phyloP scores from a whole-genome alignment of 1,140 invertebrate species.

The Scaptomyza graminum region DNA sequence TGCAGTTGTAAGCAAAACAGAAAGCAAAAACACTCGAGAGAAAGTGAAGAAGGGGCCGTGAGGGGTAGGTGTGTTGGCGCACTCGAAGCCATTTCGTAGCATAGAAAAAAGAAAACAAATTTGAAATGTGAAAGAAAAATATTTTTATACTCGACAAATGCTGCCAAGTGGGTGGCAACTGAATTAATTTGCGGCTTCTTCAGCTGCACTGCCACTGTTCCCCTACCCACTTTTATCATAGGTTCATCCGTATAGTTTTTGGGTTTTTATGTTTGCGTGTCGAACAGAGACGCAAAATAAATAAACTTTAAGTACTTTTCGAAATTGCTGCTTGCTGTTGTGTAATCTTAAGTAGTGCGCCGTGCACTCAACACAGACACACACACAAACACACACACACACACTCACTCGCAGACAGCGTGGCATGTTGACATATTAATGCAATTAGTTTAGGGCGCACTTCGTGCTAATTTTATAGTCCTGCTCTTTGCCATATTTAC shows the following conservation, averaged over 20 bases:
- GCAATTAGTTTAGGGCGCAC: conserved; percentile 71
- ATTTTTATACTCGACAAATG: conserved; percentile 60
- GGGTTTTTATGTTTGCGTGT: conserved; percentile 75
- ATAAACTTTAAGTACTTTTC: conserved; percentile 82
- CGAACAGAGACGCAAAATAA: conserved; percentile 77
- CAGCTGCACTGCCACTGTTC: not conserved
- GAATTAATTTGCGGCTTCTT: conserved; percentile 71
- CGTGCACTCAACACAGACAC: conserved; percentile 65
- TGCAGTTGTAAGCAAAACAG: conserved; percentile 38
- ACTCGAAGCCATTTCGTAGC: conserved; percentile 47
- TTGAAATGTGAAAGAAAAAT: conserved; percentile 68
- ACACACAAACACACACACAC: conserved; percentile 4
- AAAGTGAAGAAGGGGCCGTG: not conserved
- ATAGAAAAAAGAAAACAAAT: conserved; percentile 56
- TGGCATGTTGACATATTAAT: conserved; percentile 79
- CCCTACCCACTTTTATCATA: conserved; percentile 2
- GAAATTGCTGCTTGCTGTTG: conserved; percentile 73
- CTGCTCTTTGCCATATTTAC: conserved; percentile 36
- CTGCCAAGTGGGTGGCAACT: conserved; percentile 77
- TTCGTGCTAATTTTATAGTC: conserved; percentile 73
- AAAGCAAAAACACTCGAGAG: conserved; percentile 30
- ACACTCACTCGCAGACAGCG: conserved; percentile 28
- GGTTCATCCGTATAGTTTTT: conserved; percentile 62
- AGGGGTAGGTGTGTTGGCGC: conserved; percentile 1
- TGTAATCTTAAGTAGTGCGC: conserved; percentile 80